Evolutionary conservation across 2,888 invertebrate genomes (phyloP).

Genomic region (Anaspis maculata): DNA sequence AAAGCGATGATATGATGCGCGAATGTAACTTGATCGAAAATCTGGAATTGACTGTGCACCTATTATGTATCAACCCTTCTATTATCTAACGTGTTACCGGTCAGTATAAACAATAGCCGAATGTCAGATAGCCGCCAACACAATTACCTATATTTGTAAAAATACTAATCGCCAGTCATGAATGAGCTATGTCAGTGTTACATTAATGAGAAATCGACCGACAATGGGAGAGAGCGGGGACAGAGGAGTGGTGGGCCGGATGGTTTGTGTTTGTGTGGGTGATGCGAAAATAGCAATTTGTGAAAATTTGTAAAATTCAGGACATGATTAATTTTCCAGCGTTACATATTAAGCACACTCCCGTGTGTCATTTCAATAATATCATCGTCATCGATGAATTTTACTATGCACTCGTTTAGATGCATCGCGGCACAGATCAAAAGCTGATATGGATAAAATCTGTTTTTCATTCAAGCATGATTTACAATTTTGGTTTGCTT

Average conservation of each 20-base stretch:
- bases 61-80: constrained; percentile 28
- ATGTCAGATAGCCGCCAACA: constrained; percentile 37
- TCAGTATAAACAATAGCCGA: constrained; percentile 34
- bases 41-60: constrained; percentile 22
- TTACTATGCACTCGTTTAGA: too few relatives aligned
- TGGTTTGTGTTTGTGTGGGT: too few relatives aligned
- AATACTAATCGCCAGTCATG: constrained; percentile 35
- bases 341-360: too few relatives aligned
- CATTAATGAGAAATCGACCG: constrained; percentile 28
- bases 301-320: constrained; percentile 36
- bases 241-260: too few relatives aligned
- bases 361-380: too few relatives aligned
- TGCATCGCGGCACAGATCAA: too few relatives aligned
- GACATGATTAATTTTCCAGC: constrained; percentile 31
- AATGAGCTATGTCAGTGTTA: constrained; percentile 23
- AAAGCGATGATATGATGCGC: too few relatives aligned
- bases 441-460: too few relatives aligned
- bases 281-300: constrained; percentile 31
- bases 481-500: too few relatives aligned
- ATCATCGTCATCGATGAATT: too few relatives aligned
- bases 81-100: constrained; percentile 33
- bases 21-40: constrained; percentile 11
- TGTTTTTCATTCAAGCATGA: too few relatives aligned
- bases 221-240: constrained; percentile 7
- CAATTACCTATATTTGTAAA: constrained; percentile 40